A percentile compares a stretch with the other conserved stretches of the same genome.
These are phyloP conservation scores for Podilymbus podiceps DNA, from an alignment of 2,113 vertebrate species.

Conservation along the genomic window DNA sequence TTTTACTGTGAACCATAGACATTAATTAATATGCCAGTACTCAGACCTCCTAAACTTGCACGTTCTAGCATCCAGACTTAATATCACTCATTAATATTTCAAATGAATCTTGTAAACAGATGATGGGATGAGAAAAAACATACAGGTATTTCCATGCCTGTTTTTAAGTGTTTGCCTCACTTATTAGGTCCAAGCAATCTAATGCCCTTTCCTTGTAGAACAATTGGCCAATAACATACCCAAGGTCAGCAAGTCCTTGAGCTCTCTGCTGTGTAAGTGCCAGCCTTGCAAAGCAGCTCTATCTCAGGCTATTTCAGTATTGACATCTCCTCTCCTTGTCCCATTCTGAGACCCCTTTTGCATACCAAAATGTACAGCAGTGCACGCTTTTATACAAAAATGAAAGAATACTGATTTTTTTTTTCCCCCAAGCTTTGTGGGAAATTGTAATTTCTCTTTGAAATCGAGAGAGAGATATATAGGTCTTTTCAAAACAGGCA, in stretches of 20 bases:
- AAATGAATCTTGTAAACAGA: conserved; percentile 25
- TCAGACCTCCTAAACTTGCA: background rate
- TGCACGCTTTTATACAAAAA: background rate
- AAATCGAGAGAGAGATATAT: background rate
- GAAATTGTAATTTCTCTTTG: background rate
- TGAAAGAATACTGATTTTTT: background rate
- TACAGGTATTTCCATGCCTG: background rate
- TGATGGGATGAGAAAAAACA: background rate
- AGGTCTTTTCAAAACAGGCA: background rate
- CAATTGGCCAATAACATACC: background rate
- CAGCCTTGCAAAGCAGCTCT: background rate
- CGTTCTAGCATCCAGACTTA: background rate
- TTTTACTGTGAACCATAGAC: background rate
- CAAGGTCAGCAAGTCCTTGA: conserved; percentile 52
- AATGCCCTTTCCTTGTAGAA: background rate
- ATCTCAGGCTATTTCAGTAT: background rate
- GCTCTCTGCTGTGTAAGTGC: background rate
- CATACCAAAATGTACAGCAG: background rate
- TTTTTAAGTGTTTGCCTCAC: background rate
- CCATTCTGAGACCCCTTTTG: background rate
- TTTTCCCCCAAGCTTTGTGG: background rate
- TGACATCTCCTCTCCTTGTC: background rate
- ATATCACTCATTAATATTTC: background rate
- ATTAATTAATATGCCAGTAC: background rate
- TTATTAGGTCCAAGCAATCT: background rate